Evolutionary conservation across 2,888 invertebrate species (phyloP).

Genomic region (Acanthosepion lycidas): DNA sequence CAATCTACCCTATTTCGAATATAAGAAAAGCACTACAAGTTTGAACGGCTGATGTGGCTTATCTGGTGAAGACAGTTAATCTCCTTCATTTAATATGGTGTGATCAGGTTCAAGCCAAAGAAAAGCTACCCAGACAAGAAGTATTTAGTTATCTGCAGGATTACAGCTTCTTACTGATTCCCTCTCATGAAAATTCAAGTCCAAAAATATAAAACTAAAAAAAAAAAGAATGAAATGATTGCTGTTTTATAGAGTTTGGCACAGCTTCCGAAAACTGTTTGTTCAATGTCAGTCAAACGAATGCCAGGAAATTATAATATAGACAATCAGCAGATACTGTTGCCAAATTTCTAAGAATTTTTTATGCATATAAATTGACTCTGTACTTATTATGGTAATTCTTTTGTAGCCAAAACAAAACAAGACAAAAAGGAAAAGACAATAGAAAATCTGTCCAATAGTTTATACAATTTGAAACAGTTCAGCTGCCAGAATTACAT

Average conservation of each 20-base stretch:
- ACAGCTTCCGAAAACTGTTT: background rate
- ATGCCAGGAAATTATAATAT: background rate
- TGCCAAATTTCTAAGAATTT: slow-evolving; percentile 33
- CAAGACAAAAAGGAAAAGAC: background rate
- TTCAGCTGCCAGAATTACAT: background rate
- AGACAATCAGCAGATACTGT: background rate
- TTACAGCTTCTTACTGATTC: too few species aligned
- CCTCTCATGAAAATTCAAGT: too few species aligned
- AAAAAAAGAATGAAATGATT: background rate
- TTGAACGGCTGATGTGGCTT: too few species aligned
- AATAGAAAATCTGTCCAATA: background rate
- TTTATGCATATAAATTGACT: background rate
- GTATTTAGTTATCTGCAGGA: too few species aligned
- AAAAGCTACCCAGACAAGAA: too few species aligned
- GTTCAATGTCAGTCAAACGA: background rate
- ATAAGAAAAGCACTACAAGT: too few species aligned
- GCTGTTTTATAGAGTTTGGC: slow-evolving; percentile 23
- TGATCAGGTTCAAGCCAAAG: too few species aligned
- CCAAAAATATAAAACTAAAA: too few species aligned
- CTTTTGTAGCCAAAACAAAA: background rate
- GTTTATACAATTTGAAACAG: background rate
- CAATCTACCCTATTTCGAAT: too few species aligned
- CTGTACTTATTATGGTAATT: background rate
- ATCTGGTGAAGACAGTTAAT: too few species aligned
- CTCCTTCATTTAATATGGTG: too few species aligned